Evolutionary conservation across 2,888 invertebrate genomes (phyloP), one percentile per base, ranked within the genome.

Genomic region (Cosmia pyralina): DNA sequence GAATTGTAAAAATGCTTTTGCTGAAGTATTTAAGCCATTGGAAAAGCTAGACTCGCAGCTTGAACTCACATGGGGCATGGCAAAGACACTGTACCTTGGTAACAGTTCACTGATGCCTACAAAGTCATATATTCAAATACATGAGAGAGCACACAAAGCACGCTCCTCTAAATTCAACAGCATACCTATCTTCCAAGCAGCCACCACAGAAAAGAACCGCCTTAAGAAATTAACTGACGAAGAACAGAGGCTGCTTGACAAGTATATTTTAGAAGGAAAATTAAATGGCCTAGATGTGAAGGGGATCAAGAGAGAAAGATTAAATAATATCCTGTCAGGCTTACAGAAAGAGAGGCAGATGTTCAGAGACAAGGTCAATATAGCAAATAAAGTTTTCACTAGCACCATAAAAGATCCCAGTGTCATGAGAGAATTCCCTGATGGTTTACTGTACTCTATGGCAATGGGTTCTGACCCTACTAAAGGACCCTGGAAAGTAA

Each of bases 1-100:
- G 2, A 90, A 96, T 59, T 95, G 96, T 68, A 95, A 96, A 84
- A 97, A 98, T 92, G 95, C 97, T 62, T 97, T 98, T 90, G 93
- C 96, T 50, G 97, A 97, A 88, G 95, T 98, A 64, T 96, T 99
- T 77, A 96, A 97, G 81, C 98, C 98, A 1, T 89, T 99, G 44
- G 99, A 99, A 90, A 97, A 97, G 85, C 91, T 97, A 2, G 97
- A 97, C 50, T 96, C 97, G 1, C 97, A 98, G 15, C 93, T 99
- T 64, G 98, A 98, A 89, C 97, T 97, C 65, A 98, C 98, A 6
- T 99, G 98, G 98, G 98, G 98, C 15, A 96, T 98, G 85, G 97
- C 98, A 0, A 99, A 98, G 93, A 97, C 98, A 6, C 92, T 99
- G 17, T 98, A 98, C 90, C 94, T 98, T 66, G 98, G 98, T 8